Percentiles rank a stretch among this genome's conserved stretches.
Conservation (phyloP, 35 echinoderm and acorn worm genomes). For the Heliocidaris tuberculata region DNA sequence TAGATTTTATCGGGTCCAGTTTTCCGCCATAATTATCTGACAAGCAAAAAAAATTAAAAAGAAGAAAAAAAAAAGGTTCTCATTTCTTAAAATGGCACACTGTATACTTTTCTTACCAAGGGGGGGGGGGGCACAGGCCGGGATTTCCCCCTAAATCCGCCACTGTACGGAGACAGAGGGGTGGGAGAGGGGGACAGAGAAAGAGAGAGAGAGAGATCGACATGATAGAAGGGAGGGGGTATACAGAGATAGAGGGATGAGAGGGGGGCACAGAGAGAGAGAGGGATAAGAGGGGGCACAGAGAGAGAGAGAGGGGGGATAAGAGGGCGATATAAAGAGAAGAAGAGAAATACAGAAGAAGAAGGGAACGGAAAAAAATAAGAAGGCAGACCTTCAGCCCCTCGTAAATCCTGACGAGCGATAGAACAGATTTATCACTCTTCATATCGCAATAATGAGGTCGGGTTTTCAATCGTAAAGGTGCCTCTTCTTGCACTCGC, state of each 20-base stretch:
- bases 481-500: background rate
- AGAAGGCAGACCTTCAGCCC: background rate
- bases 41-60: too few relatives aligned
- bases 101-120: too few relatives aligned
- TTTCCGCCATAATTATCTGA: too few relatives aligned
- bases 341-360: background rate
- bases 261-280: background rate
- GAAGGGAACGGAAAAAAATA: background rate
- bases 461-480: background rate
- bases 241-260: background rate
- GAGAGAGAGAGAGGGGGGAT: background rate
- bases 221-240: background rate
- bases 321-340: background rate
- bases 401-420: background rate
- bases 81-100: too few relatives aligned
- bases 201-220: background rate
- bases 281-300: background rate
- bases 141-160: too few relatives aligned
- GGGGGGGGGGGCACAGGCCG: too few relatives aligned
- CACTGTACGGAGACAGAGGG: too few relatives aligned
- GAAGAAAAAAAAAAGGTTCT: too few relatives aligned
- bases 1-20: too few relatives aligned
- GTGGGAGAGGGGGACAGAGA: background rate
- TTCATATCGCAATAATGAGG: slow-evolving; percentile 20
- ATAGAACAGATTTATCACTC: slow-evolving; percentile 40